Base-by-base conservation (phyloP, 1,140 invertebrate species). In the Hycleus phaleratus region DNA sequence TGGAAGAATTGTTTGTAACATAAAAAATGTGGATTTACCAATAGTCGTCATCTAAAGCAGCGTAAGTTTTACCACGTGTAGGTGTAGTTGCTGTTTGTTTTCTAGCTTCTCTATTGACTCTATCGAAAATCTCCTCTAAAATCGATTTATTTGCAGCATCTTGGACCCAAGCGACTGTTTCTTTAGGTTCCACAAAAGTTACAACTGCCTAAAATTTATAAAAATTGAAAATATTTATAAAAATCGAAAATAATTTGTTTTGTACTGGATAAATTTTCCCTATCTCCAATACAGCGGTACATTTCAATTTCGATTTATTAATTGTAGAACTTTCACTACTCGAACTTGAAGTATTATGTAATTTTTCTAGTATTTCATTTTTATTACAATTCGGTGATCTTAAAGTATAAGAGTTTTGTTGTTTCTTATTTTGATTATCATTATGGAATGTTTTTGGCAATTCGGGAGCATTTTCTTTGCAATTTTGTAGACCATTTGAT, bases 91-190 rank as follows among this genome's bases (percentile, higher is more conserved):
- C 3, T 8, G 26, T 26, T n/a, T 53, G 42, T 10, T 32, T 38
- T 38, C 8, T 26, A 7, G 9, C 51, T 11, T 53, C 40, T 46
- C 45, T 42, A 25, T 53, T 45, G 4, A 53, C 26, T 46, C 32
- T 26, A 9, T 2, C 8, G 43, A 46, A 32, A 32, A 53, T 46
- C 6, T 12, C 11, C 6, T 25, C 12, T n/a, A 53, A 46, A 10
- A 45, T 42, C 10, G 25, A 18, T 5, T 32, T 12, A 6, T 53
- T 53, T 3, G n/a, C 43, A 4, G 10, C 38, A 46, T 53, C 42
- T n/a, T 45, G 40, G 40, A 53, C 51, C 51, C 51, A 53, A 32
- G 46, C n/a, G 6, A 42, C 44, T n/a, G 44, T 53, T 2, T 5
- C 42, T 38, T 53, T 53, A 9, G 32, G 4, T 32, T 53, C 51